Evolutionary conservation across 2,797 vertebrate genomes (phyloP).

Genomic region (Ctenosaura bakeri): DNA sequence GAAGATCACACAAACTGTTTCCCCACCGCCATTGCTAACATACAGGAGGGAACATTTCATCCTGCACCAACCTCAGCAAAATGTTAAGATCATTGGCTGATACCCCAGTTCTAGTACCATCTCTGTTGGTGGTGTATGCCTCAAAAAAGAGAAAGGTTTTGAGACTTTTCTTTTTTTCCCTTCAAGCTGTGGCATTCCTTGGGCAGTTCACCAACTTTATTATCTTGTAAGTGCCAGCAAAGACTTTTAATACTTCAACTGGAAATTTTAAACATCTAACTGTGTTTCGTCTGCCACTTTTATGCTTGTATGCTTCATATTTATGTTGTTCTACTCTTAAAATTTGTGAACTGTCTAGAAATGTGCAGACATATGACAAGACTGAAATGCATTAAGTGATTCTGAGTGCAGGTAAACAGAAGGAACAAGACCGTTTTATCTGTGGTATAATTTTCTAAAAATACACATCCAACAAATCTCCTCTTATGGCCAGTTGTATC

Average conservation of each 20-base stretch:
- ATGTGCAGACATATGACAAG: neutral
- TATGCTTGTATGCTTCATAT: neutral
- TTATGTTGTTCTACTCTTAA: neutral
- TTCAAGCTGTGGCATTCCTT: neutral
- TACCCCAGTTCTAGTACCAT: neutral
- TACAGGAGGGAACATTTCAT: neutral
- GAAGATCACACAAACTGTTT: neutral
- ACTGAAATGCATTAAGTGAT: neutral
- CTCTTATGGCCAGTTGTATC: neutral
- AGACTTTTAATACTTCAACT: neutral
- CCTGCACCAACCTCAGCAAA: neutral
- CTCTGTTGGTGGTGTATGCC: neutral
- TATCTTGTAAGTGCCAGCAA: neutral
- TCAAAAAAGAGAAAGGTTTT: neutral
- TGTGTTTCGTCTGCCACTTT: neutral
- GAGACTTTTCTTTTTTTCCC: too few relatives aligned
- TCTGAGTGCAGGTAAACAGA: neutral
- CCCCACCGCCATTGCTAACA: neutral
- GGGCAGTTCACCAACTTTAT: neutral
- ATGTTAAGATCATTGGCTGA: neutral
- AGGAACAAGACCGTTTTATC: neutral
- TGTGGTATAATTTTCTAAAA: neutral
- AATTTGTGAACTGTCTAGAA: neutral
- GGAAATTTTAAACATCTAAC: neutral
- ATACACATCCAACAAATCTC: neutral